Conservation (phyloP, 2,113 vertebrate species). For the Conger conger region DNA sequence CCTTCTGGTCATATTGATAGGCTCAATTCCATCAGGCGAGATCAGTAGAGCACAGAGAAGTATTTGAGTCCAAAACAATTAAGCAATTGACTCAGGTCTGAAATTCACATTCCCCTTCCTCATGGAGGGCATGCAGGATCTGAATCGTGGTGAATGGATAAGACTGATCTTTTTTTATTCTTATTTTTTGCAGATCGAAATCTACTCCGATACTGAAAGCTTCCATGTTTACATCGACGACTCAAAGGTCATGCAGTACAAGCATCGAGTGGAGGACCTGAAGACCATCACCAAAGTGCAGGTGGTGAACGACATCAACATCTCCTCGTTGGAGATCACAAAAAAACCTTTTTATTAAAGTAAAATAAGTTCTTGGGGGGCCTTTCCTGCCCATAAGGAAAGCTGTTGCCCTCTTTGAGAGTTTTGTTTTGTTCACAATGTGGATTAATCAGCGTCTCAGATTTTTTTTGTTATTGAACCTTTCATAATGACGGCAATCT, state of each 20-base stretch:
- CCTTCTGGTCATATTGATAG: too few species aligned
- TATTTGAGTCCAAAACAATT: too few species aligned
- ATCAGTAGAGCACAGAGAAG: too few species aligned
- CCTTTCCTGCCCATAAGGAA: background rate
- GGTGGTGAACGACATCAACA: constrained; percentile 67
- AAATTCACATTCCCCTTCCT: background rate
- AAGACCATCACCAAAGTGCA: constrained; percentile 69
- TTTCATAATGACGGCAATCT: constrained; percentile 6
- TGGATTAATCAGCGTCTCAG: constrained; percentile 28
- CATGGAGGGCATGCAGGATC: background rate
- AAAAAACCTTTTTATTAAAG: constrained; percentile 62
- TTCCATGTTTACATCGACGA: constrained; percentile 74
- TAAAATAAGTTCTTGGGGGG: background rate
- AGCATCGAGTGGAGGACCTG: constrained; percentile 68
- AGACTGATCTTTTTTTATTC: background rate
- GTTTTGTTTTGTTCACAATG: constrained; percentile 39
- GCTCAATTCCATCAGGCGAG: too few species aligned
- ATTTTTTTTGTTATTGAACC: constrained; percentile 25
- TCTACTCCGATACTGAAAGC: constrained; percentile 69
- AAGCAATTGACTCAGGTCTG: too few species aligned
- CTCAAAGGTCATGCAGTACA: constrained; percentile 69
- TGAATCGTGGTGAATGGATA: background rate
- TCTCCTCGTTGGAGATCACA: constrained; percentile 74
- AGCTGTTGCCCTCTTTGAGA: constrained; percentile 17
- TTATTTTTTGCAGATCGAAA: constrained; percentile 68